Conservation (phyloP, 92 coral and sea anemone genomes). For the Paragorgia papillata region DNA sequence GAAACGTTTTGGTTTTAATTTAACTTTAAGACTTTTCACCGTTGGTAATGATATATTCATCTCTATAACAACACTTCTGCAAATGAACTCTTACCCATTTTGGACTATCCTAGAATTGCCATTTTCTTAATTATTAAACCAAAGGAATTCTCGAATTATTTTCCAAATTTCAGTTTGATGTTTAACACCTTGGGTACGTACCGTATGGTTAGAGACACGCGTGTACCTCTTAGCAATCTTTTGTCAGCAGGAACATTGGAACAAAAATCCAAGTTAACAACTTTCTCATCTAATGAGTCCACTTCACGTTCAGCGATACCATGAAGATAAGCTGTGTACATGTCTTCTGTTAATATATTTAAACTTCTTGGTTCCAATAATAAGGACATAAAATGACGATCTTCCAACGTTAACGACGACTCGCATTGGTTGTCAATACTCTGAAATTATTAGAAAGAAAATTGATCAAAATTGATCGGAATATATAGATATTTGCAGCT, state of each 20-base stretch:
- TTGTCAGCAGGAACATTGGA: slow-evolving; percentile 53
- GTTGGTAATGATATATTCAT: too few species aligned
- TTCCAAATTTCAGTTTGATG: slow-evolving; percentile 74
- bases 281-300: slow-evolving; percentile 60
- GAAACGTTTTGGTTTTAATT: too few species aligned
- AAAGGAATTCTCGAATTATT: background rate
- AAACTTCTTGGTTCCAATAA: slow-evolving; percentile 87
- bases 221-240: slow-evolving; percentile 62
- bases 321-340: slow-evolving; percentile 82
- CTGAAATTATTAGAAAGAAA: slow-evolving; percentile 17
- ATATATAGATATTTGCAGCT: too few species aligned
- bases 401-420: slow-evolving; percentile 41
- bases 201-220: slow-evolving; percentile 89
- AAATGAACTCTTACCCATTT: too few species aligned
- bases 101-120: too few species aligned
- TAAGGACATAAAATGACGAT: slow-evolving; percentile 84
- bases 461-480: background rate
- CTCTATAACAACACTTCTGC: too few species aligned
- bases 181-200: slow-evolving; percentile 90
- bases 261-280: slow-evolving; percentile 68
- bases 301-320: slow-evolving; percentile 73
- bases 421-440: slow-evolving; percentile 13
- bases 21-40: too few species aligned
- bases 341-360: slow-evolving; percentile 72
- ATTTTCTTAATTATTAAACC: too few species aligned